Conservation (phyloP, 2,113 vertebrate genomes). For the Argyrosomus japonicus region DNA sequence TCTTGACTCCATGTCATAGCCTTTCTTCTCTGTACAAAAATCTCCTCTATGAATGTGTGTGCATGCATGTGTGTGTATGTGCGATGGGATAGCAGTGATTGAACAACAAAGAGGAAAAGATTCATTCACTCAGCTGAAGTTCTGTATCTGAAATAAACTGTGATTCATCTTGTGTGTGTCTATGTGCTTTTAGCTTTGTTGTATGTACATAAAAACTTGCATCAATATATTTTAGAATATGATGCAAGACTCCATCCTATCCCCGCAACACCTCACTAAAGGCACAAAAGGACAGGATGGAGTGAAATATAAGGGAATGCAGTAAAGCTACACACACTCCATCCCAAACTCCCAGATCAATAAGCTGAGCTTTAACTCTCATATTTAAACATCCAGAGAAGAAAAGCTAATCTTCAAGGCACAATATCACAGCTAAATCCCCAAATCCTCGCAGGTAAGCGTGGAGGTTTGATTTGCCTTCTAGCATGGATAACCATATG, state of each 20-base stretch:
- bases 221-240: conserved; percentile 31
- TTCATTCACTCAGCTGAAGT: conserved; percentile 22
- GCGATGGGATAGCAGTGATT: conserved; percentile 17
- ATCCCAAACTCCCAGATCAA: conserved; percentile 73
- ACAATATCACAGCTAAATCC: conserved; percentile 68
- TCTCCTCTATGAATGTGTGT: conserved; percentile 23
- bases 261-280: conserved; percentile 30
- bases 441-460: conserved; percentile 57
- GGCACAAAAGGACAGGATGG: conserved; percentile 16
- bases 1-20: conserved; percentile 46
- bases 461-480: conserved; percentile 57
- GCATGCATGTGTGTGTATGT: conserved; percentile 11
- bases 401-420: conserved; percentile 67
- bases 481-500: conserved; percentile 52
- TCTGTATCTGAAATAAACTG: conserved; percentile 25
- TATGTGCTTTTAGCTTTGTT: conserved; percentile 6
- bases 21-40: conserved; percentile 57
- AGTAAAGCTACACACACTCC: conserved; percentile 33
- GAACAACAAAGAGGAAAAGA: conserved; percentile 35
- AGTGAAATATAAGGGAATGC: conserved; percentile 38
- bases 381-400: conserved; percentile 67
- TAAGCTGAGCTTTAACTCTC: conserved; percentile 62
- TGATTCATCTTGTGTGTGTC: conserved; percentile 5
- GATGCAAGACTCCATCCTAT: conserved; percentile 49
- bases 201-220: conserved; percentile 14